Evolutionary conservation across 2,113 vertebrate genomes (phyloP).

Genomic region (Coturnix japonica): DNA sequence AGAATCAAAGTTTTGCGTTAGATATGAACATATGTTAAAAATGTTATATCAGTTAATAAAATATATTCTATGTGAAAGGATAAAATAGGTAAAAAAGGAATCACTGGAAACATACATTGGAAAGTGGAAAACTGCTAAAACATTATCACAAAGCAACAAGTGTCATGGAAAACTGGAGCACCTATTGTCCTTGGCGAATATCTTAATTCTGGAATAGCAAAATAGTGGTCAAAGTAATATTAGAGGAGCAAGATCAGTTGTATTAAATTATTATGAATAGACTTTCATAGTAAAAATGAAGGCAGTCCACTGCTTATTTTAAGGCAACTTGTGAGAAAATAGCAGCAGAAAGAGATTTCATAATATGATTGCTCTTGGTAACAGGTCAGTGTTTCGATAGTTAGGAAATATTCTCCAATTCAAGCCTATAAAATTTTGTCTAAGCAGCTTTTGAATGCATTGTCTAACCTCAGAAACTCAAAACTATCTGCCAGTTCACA

Average conservation of each 20-base stretch:
- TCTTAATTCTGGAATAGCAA: neutral
- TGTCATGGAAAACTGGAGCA: neutral
- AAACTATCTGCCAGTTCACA: neutral
- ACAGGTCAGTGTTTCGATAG: neutral
- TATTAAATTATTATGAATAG: neutral
- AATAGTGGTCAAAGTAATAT: neutral
- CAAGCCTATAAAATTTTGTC: neutral
- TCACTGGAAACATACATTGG: neutral
- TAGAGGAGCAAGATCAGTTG: neutral
- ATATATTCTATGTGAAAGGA: neutral
- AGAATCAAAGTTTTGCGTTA: neutral
- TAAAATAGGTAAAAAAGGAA: neutral
- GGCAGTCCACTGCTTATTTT: neutral
- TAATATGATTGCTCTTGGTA: neutral
- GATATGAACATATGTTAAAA: neutral
- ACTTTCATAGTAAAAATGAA: neutral
- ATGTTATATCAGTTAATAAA: neutral
- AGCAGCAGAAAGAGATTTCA: fast-evolving
- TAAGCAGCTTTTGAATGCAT: neutral
- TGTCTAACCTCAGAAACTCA: neutral
- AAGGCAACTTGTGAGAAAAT: neutral
- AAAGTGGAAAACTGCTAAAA: neutral
- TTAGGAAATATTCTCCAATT: neutral
- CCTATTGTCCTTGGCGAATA: neutral
- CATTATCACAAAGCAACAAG: neutral